Evolutionary conservation across 1,140 invertebrate genomes (phyloP).

Genomic region (Zaprionus africanus): DNA sequence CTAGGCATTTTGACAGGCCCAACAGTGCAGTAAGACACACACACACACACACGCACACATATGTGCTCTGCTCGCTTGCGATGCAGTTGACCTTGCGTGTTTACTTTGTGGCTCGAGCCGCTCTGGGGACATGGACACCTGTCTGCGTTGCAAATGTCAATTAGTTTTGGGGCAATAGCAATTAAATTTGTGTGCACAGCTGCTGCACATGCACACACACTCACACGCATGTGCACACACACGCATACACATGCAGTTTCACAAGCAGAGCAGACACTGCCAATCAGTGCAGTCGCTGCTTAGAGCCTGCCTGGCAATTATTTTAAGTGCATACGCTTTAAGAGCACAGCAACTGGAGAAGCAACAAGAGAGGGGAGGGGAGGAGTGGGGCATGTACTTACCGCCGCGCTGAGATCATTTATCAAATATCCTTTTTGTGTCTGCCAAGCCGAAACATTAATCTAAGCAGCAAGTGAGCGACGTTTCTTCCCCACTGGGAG

Average conservation of each 20-base stretch:
- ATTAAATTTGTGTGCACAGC: slow-evolving; percentile 50
- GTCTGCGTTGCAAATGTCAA: slow-evolving; percentile 68
- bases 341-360: slow-evolving; percentile 32
- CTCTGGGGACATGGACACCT: slow-evolving; percentile 54
- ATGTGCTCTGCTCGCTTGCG: background rate
- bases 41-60: background rate
- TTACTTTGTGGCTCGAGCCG: slow-evolving; percentile 19
- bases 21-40: slow-evolving; percentile 13
- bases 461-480: slow-evolving; percentile 60
- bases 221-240: background rate
- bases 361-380: background rate
- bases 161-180: slow-evolving; percentile 62
- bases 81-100: slow-evolving; percentile 20
- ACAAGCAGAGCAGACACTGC: background rate
- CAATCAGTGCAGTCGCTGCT: slow-evolving; percentile 39
- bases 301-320: slow-evolving; percentile 46
- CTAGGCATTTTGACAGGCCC: slow-evolving; percentile 59
- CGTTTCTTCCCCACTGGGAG: background rate
- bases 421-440: slow-evolving; percentile 77
- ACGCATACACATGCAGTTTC: too few relatives aligned
- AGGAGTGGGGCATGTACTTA: slow-evolving; percentile 40
- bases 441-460: slow-evolving; percentile 70
- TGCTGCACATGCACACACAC: slow-evolving; percentile 8
- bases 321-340: slow-evolving; percentile 48
- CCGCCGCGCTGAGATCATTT: slow-evolving; percentile 59